A percentile compares a stretch with the other conserved stretches of the same genome.
Conservation (phyloP, 1,140 invertebrate species). For the Nephila pilipes region DNA sequence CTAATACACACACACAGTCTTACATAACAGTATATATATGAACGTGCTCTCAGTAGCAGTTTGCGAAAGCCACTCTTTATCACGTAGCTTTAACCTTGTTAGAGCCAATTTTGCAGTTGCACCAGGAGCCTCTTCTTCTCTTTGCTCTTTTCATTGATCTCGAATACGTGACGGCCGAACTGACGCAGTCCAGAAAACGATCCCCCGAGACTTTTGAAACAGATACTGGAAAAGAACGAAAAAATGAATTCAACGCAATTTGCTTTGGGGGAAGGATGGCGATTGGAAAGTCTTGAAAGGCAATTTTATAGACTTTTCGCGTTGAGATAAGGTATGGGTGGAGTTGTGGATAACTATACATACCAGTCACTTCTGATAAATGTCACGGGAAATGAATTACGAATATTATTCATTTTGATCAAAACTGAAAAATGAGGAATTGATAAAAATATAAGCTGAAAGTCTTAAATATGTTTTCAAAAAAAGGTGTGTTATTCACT, state of each 20-base stretch:
- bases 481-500: too few relatives aligned
- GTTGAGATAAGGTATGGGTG: background rate
- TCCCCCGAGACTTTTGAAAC: slow-evolving; percentile 56
- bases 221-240: slow-evolving; percentile 20
- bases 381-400: background rate
- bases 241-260: slow-evolving; percentile 41
- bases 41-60: slow-evolving; percentile 31
- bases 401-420: background rate
- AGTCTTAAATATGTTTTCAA: too few relatives aligned
- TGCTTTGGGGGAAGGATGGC: slow-evolving; percentile 7
- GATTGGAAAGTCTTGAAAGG: background rate
- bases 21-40: background rate
- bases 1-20: background rate
- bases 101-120: slow-evolving; percentile 72
- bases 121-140: background rate
- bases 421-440: too few relatives aligned
- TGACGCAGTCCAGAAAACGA: slow-evolving; percentile 31
- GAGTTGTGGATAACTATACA: too few relatives aligned
- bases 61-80: slow-evolving; percentile 67
- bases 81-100: slow-evolving; percentile 76
- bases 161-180: slow-evolving; percentile 40
- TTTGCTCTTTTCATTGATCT: slow-evolving; percentile 55
- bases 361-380: background rate
- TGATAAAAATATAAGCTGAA: too few relatives aligned
- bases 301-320: slow-evolving; percentile 16